phyloP scores from a whole-genome alignment of 2,797 vertebrate genomes.

The Mareca strepera region DNA sequence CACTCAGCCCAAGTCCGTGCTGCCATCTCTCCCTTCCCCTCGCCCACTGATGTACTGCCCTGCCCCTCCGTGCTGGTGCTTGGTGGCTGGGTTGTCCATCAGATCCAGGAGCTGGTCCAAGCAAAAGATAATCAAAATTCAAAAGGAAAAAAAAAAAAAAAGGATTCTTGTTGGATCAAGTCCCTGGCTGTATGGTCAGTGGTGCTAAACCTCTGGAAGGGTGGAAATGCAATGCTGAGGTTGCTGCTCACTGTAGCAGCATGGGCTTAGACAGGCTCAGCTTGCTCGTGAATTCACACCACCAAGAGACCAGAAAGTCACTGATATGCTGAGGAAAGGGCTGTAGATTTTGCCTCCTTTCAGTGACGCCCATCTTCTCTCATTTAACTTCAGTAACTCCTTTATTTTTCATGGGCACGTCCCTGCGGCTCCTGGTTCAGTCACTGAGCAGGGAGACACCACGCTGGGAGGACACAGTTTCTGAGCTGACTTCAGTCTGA shows the following conservation, averaged over 20 bases:
- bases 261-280: neutral
- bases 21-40: neutral
- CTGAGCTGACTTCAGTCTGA: neutral
- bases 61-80: neutral
- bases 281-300: neutral
- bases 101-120: neutral
- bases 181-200: neutral
- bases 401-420: neutral
- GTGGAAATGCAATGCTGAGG: neutral
- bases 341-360: neutral
- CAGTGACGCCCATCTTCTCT: neutral
- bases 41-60: neutral
- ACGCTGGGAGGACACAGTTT: neutral
- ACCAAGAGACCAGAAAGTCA: neutral
- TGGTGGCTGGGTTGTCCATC: neutral
- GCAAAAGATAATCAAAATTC: neutral
- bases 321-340: neutral
- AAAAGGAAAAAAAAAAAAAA: neutral
- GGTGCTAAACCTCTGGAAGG: neutral
- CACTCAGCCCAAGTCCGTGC: neutral
- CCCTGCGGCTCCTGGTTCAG: neutral
- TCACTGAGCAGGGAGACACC: neutral
- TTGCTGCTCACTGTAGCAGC: neutral
- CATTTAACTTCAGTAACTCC: neutral
- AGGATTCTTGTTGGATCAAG: neutral